phyloP scores from a whole-genome alignment of 2,113 vertebrate genomes.

The Azemiops feae region DNA sequence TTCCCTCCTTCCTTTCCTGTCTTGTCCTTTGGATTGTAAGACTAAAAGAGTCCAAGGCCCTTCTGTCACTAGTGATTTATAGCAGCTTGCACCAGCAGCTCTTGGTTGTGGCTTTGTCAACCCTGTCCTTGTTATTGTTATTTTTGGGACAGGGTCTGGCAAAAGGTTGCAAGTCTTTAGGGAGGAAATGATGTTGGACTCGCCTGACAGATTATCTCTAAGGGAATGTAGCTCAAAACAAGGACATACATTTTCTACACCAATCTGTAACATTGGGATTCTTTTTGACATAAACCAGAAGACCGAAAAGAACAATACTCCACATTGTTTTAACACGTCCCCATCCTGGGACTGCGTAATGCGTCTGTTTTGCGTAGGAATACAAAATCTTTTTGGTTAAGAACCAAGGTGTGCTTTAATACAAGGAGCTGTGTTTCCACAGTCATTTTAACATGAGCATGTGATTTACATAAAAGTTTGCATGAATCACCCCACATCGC shows the following conservation, averaged over 20 bases:
- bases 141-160: neutral
- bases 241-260: neutral
- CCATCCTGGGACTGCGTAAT: neutral
- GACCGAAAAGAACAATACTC: neutral
- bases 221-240: neutral
- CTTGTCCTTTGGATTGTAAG: neutral
- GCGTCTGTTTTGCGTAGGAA: neutral
- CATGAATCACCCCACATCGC: slow-evolving; percentile 10
- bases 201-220: neutral
- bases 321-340: neutral
- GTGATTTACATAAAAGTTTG: neutral
- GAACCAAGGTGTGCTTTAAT: neutral
- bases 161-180: neutral
- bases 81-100: neutral
- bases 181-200: neutral
- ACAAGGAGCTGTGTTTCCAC: neutral
- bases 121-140: neutral
- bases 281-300: neutral
- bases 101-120: neutral
- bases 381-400: neutral
- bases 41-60: neutral
- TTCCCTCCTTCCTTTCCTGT: neutral
- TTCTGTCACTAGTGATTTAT: neutral
- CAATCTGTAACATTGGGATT: neutral
- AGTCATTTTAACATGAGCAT: neutral